Evolutionary conservation across 2,113 vertebrate species (phyloP), one percentile per base, ranked within the genome.

Genomic region (Psilopogon haemacephalus): DNA sequence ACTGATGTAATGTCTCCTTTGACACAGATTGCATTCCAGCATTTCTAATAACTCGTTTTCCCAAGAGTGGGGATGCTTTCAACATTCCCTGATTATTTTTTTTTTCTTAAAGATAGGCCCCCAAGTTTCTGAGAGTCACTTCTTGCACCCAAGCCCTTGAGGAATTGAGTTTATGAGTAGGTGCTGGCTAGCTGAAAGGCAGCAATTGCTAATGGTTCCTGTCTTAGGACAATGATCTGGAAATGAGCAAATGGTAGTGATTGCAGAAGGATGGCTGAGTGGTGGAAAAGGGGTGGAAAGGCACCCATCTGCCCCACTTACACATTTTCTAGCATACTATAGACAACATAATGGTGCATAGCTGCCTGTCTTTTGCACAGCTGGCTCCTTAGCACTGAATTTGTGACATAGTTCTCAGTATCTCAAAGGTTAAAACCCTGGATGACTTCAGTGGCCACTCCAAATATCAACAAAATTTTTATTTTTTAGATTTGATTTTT

Each of bases 41-140:
- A 8, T 69, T 88, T 93, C 89, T 86, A 91, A 77, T 84, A 93
- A 81, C 46, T 81, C 27, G 8, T 95, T 92, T 93, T 74, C 86
- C 83, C 48, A 71, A 68, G 48, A 56, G 35, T 40, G 38, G 65
- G 38, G 72, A 30, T 91, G 65, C 42, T 81, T 78, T 68, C 88
- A 90, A 68, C 84, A 75, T 60, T 59, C 62, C 38, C 24, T 6
- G 8, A 23, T 3, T 15, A 2, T 19, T 63, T 80, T 65, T 44
- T 62, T 33, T 20, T 24, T 24, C 7, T 24, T 7, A 48, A 63
- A 71, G 13, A 10, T 14, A 46, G 5, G 11, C 33, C 37, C 77
- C 30, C 23, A 33, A 15, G 52, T 71, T 65, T 55, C 56, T n/a
- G 60, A 23, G 37, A 48, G 27, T 32, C 24, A 11, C 60, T 68